Conservation (phyloP, 2,797 vertebrate species). For the Mormyrops boulengeri region DNA sequence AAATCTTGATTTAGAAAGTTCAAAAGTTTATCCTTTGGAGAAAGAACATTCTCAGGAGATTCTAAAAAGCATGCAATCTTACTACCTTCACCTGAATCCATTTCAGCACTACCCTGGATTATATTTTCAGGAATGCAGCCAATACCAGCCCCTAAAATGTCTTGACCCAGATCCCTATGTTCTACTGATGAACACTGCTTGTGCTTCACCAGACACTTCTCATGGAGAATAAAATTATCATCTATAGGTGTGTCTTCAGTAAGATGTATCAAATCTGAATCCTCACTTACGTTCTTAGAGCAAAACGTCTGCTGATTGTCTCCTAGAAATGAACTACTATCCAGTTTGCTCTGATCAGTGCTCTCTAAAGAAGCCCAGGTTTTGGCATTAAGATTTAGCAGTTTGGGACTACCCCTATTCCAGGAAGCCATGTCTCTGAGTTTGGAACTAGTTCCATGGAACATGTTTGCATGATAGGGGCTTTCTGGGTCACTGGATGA, state of each 20-base stretch:
- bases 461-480: slow-evolving; percentile 72
- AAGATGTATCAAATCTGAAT: slow-evolving; percentile 45
- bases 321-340: slow-evolving; percentile 55
- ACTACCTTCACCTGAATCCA: slow-evolving; percentile 51
- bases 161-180: slow-evolving; percentile 43
- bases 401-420: slow-evolving; percentile 62
- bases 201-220: slow-evolving; percentile 74
- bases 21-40: slow-evolving; percentile 54
- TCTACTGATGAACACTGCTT: slow-evolving; percentile 42
- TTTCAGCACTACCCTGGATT: slow-evolving; percentile 53
- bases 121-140: slow-evolving; percentile 57
- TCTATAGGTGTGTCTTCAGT: slow-evolving; percentile 70
- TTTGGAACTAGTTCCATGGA: slow-evolving; percentile 65
- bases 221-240: slow-evolving; percentile 83
- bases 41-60: slow-evolving; percentile 41
- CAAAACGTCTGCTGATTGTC: slow-evolving; percentile 52
- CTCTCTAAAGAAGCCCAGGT: slow-evolving; percentile 37
- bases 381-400: slow-evolving; percentile 66
- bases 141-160: slow-evolving; percentile 51
- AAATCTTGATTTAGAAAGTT: slow-evolving; percentile 42
- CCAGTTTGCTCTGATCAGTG: slow-evolving; percentile 29
- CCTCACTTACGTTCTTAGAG: slow-evolving; percentile 44
- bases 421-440: slow-evolving; percentile 63
- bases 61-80: slow-evolving; percentile 51
- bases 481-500: slow-evolving; percentile 72